Conservation (phyloP, 2,888 invertebrate genomes). For the Ischnus inquisitorius region DNA sequence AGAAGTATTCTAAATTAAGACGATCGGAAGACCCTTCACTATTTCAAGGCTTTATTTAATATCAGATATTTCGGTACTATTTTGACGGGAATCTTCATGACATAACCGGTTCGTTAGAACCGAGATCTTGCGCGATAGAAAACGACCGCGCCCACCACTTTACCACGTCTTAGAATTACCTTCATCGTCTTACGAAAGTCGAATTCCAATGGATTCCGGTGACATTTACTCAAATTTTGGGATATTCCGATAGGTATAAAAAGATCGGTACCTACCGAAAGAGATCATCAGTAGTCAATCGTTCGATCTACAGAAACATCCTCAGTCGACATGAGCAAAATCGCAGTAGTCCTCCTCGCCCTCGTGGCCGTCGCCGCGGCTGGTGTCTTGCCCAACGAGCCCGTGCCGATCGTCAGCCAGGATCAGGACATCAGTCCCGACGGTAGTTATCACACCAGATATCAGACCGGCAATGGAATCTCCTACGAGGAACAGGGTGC, state of each 20-base stretch:
- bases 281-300: conserved; percentile 60
- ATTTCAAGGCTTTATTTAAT: no score
- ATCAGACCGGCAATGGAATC: conserved; percentile 70
- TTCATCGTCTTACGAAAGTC: not conserved
- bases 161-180: no score
- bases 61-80: no score
- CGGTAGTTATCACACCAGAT: conserved; percentile 67
- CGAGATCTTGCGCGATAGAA: no score
- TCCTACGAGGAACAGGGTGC: conserved; percentile 58
- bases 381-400: conserved; percentile 55
- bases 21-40: no score
- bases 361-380: conserved; percentile 63
- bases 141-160: no score
- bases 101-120: no score
- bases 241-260: conserved; percentile 55
- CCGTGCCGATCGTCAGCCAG: conserved; percentile 67
- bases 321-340: conserved; percentile 59
- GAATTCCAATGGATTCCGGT: not conserved
- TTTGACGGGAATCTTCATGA: no score
- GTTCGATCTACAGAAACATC: conserved; percentile 49
- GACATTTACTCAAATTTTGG: conserved; percentile 26
- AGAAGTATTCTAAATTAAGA: no score
- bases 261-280: conserved; percentile 23
- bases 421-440: conserved; percentile 64
- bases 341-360: conserved; percentile 54